phyloP scores from a whole-genome alignment of 2,888 invertebrate genomes.

The Dastarcus helophoroides region DNA sequence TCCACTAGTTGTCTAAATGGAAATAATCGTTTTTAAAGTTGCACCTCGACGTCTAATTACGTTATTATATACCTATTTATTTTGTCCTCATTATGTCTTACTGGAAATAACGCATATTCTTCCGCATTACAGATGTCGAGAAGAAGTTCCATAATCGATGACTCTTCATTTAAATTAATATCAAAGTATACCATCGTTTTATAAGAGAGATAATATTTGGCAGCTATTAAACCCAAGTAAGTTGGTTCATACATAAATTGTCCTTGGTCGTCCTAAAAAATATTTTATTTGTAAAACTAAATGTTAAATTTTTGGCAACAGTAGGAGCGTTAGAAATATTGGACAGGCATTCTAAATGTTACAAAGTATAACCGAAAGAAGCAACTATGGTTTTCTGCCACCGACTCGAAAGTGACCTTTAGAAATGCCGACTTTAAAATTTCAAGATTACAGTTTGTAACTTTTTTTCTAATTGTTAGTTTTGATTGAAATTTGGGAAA shows the following conservation, averaged over 20 bases:
- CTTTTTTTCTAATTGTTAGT: no score
- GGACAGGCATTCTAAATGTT: no score
- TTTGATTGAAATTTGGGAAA: no score
- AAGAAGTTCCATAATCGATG: constrained; percentile 61
- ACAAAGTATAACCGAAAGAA: no score
- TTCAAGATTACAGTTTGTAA: no score
- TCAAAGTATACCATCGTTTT: constrained; percentile 80
- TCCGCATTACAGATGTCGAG: constrained; percentile 70
- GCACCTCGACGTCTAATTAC: constrained; percentile 4
- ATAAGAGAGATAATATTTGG: constrained; percentile 93
- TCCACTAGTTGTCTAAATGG: constrained; percentile 79
- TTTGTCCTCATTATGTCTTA: constrained; percentile 94
- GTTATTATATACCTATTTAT: constrained; percentile 61
- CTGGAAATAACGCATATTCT: constrained; percentile 89
- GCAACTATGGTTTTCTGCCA: no score
- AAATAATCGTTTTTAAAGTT: constrained; percentile 4
- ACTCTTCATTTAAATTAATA: constrained; percentile 50
- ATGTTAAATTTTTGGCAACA: constrained; percentile 5
- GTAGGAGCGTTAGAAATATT: no score
- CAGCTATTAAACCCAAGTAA: constrained; percentile 85
- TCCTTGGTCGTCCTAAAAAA: constrained; percentile 10
- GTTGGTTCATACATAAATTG: constrained; percentile 43
- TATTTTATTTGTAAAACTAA: constrained; percentile 2
- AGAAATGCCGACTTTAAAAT: no score
- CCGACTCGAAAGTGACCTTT: no score